These are phyloP conservation scores for Blomia tropicalis DNA, from an alignment of 2,888 invertebrate genomes.

Conservation along the genomic window DNA sequence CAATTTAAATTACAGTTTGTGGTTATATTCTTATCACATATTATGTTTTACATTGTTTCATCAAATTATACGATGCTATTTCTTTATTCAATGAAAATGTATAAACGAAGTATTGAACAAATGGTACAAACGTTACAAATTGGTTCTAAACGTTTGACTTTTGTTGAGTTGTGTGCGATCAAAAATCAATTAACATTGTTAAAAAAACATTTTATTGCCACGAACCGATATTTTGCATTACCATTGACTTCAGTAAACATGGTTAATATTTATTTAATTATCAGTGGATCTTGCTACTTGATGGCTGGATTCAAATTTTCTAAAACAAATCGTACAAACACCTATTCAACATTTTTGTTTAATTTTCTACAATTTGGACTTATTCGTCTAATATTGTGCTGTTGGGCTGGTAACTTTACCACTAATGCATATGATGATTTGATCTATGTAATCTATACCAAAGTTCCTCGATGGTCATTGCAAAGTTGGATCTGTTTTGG, in stretches of 20 bases:
- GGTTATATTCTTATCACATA: neutral
- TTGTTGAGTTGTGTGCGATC: neutral
- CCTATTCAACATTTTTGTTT: neutral
- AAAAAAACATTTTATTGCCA: neutral
- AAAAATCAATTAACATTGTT: neutral
- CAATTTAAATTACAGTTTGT: too few relatives aligned
- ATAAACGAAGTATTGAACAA: neutral
- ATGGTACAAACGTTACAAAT: neutral
- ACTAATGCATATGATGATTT: neutral
- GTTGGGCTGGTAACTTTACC: neutral
- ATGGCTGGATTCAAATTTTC: too few relatives aligned
- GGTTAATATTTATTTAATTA: slow-evolving; percentile 7
- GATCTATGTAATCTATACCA: neutral
- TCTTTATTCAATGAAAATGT: neutral
- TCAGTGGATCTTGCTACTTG: neutral
- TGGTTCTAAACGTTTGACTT: neutral
- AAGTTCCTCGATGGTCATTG: neutral
- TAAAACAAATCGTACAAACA: neutral
- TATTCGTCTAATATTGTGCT: neutral
- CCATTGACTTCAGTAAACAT: neutral
- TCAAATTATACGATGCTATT: neutral
- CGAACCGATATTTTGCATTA: neutral
- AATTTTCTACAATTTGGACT: neutral
- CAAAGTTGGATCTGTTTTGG: neutral
- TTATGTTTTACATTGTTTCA: neutral